These are phyloP conservation scores for Lepus europaeus DNA, from an alignment of 2,113 vertebrate species.

Conservation along the genomic window DNA sequence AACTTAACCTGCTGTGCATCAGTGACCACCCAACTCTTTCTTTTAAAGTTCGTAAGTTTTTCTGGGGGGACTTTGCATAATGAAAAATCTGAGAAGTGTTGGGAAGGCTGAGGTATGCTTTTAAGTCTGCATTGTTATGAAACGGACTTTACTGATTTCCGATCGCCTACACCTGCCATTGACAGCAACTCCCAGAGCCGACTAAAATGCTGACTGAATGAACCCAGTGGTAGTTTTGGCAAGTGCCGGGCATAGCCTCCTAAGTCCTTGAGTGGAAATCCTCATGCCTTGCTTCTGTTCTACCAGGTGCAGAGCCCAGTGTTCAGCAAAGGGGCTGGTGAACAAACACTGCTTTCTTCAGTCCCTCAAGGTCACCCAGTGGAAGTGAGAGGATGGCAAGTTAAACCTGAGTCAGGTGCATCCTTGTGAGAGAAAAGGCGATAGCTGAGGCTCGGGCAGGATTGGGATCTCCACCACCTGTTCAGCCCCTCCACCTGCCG, in stretches of 20 bases:
- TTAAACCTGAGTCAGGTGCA: neutral
- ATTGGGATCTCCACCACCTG: neutral
- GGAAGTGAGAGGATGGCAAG: neutral
- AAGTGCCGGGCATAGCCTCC: neutral
- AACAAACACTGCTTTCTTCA: neutral
- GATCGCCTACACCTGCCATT: accelerated
- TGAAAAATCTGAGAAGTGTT: neutral
- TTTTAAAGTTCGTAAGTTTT: neutral
- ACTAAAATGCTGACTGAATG: accelerated
- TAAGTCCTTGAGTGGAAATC: neutral
- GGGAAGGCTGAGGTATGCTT: neutral
- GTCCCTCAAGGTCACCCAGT: neutral
- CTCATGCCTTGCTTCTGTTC: neutral
- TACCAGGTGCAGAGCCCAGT: neutral
- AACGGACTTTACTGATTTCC: neutral
- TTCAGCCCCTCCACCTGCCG: neutral
- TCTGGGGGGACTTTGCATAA: neutral
- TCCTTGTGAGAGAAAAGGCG: neutral
- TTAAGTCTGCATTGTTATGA: neutral
- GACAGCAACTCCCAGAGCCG: neutral
- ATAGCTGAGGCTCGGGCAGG: neutral
- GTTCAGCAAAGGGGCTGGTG: accelerated
- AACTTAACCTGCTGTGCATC: no score
- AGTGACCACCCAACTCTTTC: neutral
- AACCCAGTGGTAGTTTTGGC: neutral